Evolutionary conservation across 2,113 vertebrate genomes (phyloP), one percentile per base, ranked within the genome.

Genomic region (mouse (Mus musculus)): DNA sequence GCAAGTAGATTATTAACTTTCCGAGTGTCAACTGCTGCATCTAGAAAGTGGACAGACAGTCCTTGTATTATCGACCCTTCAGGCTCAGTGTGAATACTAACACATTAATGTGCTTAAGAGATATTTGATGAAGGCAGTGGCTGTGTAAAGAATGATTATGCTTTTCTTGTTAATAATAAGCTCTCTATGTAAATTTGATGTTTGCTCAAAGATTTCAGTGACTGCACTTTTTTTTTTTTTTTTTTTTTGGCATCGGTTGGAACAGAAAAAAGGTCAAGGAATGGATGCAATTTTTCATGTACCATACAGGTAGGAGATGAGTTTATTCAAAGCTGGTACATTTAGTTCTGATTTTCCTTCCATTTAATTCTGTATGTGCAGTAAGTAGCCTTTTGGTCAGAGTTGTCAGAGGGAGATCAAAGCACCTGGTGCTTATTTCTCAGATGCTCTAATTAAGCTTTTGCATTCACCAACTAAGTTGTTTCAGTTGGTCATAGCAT

Each of bases 321-420:
- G 86, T 90, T 97, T 97, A 95, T 94, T 97, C 89, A 75, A 81
- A 96, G 95, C 88, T n/a, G 39, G 95, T 91, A 96, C 86, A 96
- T 97, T 97, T 96, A 78, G 93, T 97, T 96, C 94, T 96, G 94
- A 94, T 91, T 96, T 96, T 89, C 69, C 82, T 96, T 96, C 89
- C 90, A 95, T 91, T 97, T 96, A 95, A 97, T 96, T 97, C 77
- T 5, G 19, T 91, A 87, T 91, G n/a, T 92, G 56, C 52, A 96
- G 89, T 91, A 33, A 91, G n/a, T 52, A 96, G 82, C 56, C 33
- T 91, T 22, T 95, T 71, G 96, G 93, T 91, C 95, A 89, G 93
- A 92, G 81, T 90, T 94, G 67, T 95, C 89, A 95, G 89, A 92
- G 88, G n/a, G 71, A 97, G 93, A 97, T 96, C 91, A 97, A 97